A percentile compares a stretch with the other conserved stretches of the same genome.
Conservation (phyloP, 2,113 vertebrate species). For the Plestiodon gilberti region DNA sequence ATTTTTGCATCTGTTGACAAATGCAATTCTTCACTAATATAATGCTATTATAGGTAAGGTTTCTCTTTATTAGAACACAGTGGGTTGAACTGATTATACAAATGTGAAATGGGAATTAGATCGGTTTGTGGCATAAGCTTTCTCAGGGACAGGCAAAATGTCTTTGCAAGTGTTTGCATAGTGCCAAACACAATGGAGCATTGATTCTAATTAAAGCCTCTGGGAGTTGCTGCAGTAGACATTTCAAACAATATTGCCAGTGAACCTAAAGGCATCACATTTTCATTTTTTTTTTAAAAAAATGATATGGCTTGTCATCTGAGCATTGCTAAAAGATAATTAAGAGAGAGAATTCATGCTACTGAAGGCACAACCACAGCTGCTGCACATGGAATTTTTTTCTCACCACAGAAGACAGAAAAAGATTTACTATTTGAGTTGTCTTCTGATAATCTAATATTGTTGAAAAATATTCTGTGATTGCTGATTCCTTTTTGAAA, state of each 20-base stretch:
- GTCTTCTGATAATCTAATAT: background rate
- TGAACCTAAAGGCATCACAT: conserved; percentile 25
- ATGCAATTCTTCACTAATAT: conserved; percentile 50
- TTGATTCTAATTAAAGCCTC: conserved; percentile 43
- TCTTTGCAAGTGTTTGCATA: conserved; percentile 35
- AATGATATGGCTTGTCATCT: background rate
- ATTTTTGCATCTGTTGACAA: conserved; percentile 50
- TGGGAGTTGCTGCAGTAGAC: conserved; percentile 47
- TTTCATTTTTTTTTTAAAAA: conserved; percentile 40
- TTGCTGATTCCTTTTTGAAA: background rate
- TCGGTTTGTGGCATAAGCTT: conserved; percentile 52
- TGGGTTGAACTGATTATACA: conserved; percentile 57
- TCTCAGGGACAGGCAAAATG: conserved; percentile 50
- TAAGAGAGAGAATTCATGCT: conserved; percentile 6
- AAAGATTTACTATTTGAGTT: background rate
- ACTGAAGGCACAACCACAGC: background rate
- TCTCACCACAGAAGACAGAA: background rate
- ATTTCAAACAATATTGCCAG: conserved; percentile 31
- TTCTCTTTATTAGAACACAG: conserved; percentile 33
- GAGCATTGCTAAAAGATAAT: conserved; percentile 15
- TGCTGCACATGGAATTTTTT: background rate
- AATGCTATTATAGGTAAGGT: conserved; percentile 25
- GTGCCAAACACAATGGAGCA: conserved; percentile 30
- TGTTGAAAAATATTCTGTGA: background rate
- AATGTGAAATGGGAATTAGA: conserved; percentile 60